Percentiles rank a stretch among this genome's conserved stretches.
phyloP scores from a whole-genome alignment of 2,888 invertebrate genomes.

The Agonum fuliginosum region DNA sequence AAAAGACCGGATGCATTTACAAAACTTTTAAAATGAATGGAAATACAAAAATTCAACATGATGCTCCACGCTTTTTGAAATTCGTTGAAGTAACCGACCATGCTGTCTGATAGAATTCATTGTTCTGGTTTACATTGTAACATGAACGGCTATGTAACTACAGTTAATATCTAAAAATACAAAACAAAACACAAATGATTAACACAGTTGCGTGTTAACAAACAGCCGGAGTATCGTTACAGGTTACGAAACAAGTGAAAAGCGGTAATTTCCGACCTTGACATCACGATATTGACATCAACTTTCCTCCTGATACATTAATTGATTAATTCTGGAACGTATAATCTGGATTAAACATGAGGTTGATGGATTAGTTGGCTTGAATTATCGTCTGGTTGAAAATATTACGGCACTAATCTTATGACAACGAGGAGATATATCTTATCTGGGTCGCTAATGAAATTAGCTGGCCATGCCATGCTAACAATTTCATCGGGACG shows the following conservation, averaged over 20 bases:
- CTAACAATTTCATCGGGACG: too few species aligned
- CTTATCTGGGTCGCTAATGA: too few species aligned
- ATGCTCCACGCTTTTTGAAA: too few species aligned
- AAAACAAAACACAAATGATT: slow-evolving; percentile 3
- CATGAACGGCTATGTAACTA: too few species aligned
- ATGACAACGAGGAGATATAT: background rate
- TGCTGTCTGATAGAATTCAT: too few species aligned
- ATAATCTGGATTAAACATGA: slow-evolving; percentile 21
- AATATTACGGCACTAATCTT: background rate
- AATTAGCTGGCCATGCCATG: too few species aligned
- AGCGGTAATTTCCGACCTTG: slow-evolving; percentile 41
- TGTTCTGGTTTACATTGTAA: too few species aligned
- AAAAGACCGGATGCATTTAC: too few species aligned
- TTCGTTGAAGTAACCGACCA: too few species aligned
- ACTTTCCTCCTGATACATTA: slow-evolving; percentile 23
- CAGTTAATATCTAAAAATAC: slow-evolving; percentile 3
- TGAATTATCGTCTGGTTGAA: background rate
- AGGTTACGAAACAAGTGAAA: slow-evolving; percentile 32
- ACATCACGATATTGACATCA: slow-evolving; percentile 50
- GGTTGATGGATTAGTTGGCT: slow-evolving; percentile 12
- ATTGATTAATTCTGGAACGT: slow-evolving; percentile 27
- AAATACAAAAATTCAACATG: too few species aligned
- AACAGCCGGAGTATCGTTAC: slow-evolving; percentile 6
- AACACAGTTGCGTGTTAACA: slow-evolving; percentile 26
- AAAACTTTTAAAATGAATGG: too few species aligned